Evolutionary conservation across 2,113 vertebrate genomes (phyloP).

Genomic region (Platysteira castanea): DNA sequence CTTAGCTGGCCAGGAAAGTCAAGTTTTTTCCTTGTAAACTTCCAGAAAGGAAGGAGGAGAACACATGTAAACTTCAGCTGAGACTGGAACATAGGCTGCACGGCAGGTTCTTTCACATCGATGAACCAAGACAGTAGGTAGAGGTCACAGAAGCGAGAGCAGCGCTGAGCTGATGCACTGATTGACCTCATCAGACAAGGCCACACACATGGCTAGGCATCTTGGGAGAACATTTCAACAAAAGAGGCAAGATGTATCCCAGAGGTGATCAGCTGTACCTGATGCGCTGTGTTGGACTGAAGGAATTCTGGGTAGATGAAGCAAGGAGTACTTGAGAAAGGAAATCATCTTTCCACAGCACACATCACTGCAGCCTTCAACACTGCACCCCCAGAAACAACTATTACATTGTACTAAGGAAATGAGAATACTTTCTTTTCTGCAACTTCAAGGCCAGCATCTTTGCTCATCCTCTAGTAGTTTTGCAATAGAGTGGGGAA

Average conservation of each 20-base stretch:
- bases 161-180: background rate
- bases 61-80: background rate
- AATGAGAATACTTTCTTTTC: background rate
- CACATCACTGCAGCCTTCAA: background rate
- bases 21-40: background rate
- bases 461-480: background rate
- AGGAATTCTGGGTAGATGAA: background rate
- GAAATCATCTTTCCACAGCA: background rate
- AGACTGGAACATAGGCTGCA: background rate
- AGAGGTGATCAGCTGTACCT: background rate
- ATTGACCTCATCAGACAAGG: background rate
- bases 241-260: background rate
- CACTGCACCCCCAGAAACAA: background rate
- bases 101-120: background rate
- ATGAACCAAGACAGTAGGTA: background rate
- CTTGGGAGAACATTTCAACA: background rate
- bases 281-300: background rate
- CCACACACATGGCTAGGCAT: background rate
- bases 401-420: background rate
- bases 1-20: background rate
- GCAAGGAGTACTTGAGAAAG: background rate
- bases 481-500: background rate
- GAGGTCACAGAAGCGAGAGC: background rate
- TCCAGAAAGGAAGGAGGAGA: background rate
- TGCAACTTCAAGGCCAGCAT: background rate